Conservation (phyloP, 2,113 vertebrate species). For the Epinephelus fuscoguttatus region DNA sequence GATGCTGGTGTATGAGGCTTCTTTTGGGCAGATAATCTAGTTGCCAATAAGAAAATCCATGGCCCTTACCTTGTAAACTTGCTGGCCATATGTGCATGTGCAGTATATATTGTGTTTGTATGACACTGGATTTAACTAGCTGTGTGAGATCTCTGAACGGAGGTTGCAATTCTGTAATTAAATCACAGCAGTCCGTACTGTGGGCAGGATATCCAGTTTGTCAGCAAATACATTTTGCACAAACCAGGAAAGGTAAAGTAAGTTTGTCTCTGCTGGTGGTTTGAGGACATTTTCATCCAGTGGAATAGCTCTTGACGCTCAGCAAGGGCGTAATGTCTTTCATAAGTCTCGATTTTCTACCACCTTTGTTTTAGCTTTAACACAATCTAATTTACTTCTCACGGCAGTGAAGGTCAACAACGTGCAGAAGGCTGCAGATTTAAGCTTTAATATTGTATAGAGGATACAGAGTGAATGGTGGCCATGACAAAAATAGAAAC, state of each 20-base stretch:
- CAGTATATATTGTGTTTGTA: conserved; percentile 13
- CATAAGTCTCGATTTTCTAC: conserved; percentile 11
- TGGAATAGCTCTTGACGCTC: background rate
- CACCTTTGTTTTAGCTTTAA: conserved; percentile 5
- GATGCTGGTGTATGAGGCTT: background rate
- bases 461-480: conserved; percentile 9
- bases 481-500: conserved; percentile 27
- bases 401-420: background rate
- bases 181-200: conserved; percentile 4
- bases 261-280: background rate
- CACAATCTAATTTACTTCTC: background rate
- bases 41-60: conserved; percentile 6
- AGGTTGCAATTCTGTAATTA: conserved; percentile 2
- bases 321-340: background rate
- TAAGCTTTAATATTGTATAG: conserved; percentile 8
- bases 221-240: conserved; percentile 1
- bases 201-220: background rate
- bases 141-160: background rate
- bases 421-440: background rate
- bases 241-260: conserved; percentile 1
- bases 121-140: background rate
- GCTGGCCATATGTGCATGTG: conserved; percentile 18
- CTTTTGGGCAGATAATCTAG: background rate
- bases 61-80: background rate
- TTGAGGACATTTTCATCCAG: conserved; percentile 13